Conservation (phyloP, 2,797 vertebrate species). For the Enteromius viviparus region DNA sequence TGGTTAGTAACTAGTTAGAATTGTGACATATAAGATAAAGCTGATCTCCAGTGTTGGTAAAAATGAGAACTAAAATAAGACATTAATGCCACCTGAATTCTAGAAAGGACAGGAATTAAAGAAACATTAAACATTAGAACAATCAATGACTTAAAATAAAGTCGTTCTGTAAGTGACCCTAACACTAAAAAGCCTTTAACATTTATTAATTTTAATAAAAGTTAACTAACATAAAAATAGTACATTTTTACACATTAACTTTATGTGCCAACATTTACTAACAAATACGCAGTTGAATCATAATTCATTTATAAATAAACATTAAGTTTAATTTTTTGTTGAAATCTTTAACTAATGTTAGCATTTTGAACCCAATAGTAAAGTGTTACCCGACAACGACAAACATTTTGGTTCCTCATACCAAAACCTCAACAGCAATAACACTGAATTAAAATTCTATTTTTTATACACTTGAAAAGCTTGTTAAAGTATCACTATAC, state of each 20-base stretch:
- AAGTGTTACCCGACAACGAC: not conserved
- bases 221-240: not conserved
- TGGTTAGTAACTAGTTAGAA: constrained; percentile 46
- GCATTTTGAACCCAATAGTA: not conserved
- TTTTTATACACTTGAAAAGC: constrained; percentile 6
- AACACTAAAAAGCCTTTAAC: not conserved
- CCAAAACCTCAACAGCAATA: constrained; percentile 5
- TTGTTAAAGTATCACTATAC: not conserved
- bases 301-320: not conserved
- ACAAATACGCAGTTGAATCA: not conserved
- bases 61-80: constrained; percentile 41
- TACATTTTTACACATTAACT: not conserved
- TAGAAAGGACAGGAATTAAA: constrained; percentile 42
- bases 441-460: constrained; percentile 26
- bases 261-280: not conserved
- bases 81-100: constrained; percentile 40
- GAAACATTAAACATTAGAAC: constrained; percentile 35
- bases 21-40: constrained; percentile 26
- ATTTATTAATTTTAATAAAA: not conserved
- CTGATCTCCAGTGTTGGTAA: constrained; percentile 27
- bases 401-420: constrained; percentile 5
- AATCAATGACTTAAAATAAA: constrained; percentile 19
- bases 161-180: not conserved
- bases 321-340: not conserved
- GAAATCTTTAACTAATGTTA: not conserved